These are phyloP conservation scores for Poeciliopsis turrubarensis DNA, from an alignment of 2,113 vertebrate genomes.

Conservation along the genomic window DNA sequence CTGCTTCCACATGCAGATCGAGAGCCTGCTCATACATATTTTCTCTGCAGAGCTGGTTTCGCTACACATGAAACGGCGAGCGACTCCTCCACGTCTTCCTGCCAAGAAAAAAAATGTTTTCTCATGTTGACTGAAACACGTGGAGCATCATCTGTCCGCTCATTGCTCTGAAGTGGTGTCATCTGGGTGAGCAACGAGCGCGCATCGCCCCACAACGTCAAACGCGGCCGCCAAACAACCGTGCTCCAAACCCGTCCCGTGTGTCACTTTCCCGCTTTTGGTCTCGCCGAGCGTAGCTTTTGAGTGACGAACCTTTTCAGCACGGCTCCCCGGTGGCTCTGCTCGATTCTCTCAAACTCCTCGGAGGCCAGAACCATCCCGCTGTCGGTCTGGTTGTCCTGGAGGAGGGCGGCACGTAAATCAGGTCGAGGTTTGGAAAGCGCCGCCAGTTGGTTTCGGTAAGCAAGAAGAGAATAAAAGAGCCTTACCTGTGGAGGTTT, in stretches of 20 bases:
- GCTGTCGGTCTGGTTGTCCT: constrained; percentile 99
- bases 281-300: not conserved
- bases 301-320: constrained; percentile 61
- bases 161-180: not conserved
- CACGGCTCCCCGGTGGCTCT: constrained; percentile 83
- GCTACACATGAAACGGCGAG: not conserved
- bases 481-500: constrained; percentile 85
- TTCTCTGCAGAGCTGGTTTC: constrained; percentile 28
- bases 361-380: constrained; percentile 99
- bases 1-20: not conserved
- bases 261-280: not conserved
- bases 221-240: not conserved
- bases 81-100: not conserved
- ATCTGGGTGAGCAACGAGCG: constrained; percentile 6
- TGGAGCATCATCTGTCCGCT: not conserved
- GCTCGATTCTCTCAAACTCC: constrained; percentile 93
- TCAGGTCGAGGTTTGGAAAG: not conserved
- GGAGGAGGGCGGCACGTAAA: constrained; percentile 32
- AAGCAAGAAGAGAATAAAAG: constrained; percentile 9
- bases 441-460: constrained; percentile 7
- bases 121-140: constrained; percentile 10
- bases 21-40: constrained; percentile 7
- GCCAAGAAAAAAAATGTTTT: constrained; percentile 5
- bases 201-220: not conserved
- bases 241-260: not conserved